phyloP scores from a whole-genome alignment of 30 jellyfish, hydroid and myxozoan genomes.

The Cassiopea xamachana region DNA sequence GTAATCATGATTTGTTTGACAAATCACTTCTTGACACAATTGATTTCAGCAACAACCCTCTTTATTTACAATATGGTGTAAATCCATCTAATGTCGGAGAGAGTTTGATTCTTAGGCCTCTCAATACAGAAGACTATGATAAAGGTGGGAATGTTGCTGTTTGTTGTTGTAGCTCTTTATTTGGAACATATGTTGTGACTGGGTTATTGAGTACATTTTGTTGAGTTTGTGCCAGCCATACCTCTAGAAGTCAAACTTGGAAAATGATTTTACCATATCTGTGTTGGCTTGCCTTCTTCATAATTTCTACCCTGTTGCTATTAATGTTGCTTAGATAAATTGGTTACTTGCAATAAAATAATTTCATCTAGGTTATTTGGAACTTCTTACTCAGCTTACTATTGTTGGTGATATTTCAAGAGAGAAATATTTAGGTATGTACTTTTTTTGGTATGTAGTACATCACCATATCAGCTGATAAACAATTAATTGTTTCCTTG shows the following conservation, averaged over 20 bases:
- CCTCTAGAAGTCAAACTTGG: too few species aligned
- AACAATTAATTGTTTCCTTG: too few species aligned
- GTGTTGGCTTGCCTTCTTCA: too few species aligned
- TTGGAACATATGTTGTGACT: too few species aligned
- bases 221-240: too few species aligned
- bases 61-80: constrained; percentile 54
- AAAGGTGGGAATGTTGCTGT: constrained; percentile 44
- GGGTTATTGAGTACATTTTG: too few species aligned
- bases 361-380: constrained; percentile 61
- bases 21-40: constrained; percentile 36
- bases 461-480: too few species aligned
- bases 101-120: constrained; percentile 74
- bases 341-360: too few species aligned
- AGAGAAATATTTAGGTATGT: constrained; percentile 73
- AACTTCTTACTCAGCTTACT: constrained; percentile 85
- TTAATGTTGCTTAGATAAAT: too few species aligned
- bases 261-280: too few species aligned
- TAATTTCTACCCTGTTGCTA: too few species aligned
- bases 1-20: constrained; percentile 66
- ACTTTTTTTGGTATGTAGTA: background rate
- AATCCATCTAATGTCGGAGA: constrained; percentile 79
- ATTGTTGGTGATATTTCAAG: constrained; percentile 82
- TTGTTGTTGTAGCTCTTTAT: too few species aligned
- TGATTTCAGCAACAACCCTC: constrained; percentile 56
- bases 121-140: constrained; percentile 77